These are phyloP conservation scores for Melipona quadrifasciata DNA, from an alignment of 1,140 invertebrate genomes.

Conservation along the genomic window DNA sequence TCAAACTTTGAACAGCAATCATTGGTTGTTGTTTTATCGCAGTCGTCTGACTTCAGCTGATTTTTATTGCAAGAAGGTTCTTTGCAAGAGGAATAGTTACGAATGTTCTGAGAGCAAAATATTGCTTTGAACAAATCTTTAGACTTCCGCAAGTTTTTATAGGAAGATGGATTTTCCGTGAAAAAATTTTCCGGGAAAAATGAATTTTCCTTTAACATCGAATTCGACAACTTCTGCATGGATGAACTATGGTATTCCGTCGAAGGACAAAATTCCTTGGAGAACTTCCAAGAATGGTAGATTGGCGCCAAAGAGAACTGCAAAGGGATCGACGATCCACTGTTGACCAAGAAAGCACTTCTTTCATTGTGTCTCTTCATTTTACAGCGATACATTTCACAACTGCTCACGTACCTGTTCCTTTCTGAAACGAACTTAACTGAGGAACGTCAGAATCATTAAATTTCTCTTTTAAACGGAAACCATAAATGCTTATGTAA, in stretches of 20 bases:
- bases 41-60: neutral
- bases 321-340: neutral
- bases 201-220: neutral
- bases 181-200: neutral
- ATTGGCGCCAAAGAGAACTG: constrained; percentile 9
- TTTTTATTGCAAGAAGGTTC: neutral
- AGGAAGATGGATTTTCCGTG: too few relatives aligned
- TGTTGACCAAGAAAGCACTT: neutral
- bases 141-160: neutral
- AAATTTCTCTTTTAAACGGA: neutral
- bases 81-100: constrained; percentile 7
- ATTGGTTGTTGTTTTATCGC: neutral
- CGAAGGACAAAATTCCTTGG: constrained; percentile 39
- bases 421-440: constrained; percentile 3
- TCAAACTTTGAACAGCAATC: neutral
- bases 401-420: neutral
- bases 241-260: neutral
- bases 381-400: neutral
- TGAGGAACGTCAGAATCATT: neutral
- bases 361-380: neutral
- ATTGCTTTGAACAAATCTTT: neutral
- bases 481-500: neutral
- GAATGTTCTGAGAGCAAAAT: neutral
- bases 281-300: constrained; percentile 24
- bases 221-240: constrained; percentile 6